Percentiles rank a stretch among this genome's conserved stretches.
Evolutionary conservation across 1,140 invertebrate species (phyloP).

Genomic region (Drosophila seguyi): DNA sequence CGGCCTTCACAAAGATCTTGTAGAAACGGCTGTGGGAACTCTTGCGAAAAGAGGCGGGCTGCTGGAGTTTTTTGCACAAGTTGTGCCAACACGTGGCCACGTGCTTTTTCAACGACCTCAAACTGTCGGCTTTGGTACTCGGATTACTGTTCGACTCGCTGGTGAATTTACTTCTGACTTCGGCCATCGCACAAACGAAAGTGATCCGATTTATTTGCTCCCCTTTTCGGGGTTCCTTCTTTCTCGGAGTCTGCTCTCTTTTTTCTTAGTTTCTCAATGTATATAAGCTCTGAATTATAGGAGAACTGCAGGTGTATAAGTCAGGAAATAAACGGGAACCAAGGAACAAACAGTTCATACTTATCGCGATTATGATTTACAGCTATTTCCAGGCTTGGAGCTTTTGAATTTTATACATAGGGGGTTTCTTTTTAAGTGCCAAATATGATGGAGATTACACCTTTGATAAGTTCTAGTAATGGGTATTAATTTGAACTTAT

Average conservation of each 20-base stretch:
- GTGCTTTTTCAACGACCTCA: slow-evolving; percentile 64
- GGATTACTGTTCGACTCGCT: slow-evolving; percentile 72
- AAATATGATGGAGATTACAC: no score
- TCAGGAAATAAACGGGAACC: not conserved
- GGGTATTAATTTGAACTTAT: not conserved
- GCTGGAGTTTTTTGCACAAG: slow-evolving; percentile 56
- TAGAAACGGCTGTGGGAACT: slow-evolving; percentile 41
- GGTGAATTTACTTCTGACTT: slow-evolving; percentile 76
- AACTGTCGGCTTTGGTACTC: slow-evolving; percentile 28
- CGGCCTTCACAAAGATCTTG: slow-evolving; percentile 45
- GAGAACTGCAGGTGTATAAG: slow-evolving; percentile 8
- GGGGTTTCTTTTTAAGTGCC: not conserved
- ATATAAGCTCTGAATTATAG: not conserved
- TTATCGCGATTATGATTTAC: not conserved
- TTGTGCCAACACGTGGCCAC: slow-evolving; percentile 80
- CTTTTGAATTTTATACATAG: not conserved
- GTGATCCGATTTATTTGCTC: slow-evolving; percentile 34
- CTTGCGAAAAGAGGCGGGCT: slow-evolving; percentile 29
- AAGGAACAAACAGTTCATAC: not conserved
- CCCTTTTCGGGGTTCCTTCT: not conserved
- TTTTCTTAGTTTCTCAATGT: not conserved
- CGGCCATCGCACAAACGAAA: slow-evolving; percentile 69
- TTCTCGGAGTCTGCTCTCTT: no score
- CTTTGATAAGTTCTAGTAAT: not conserved
- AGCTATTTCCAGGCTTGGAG: not conserved